phyloP scores from a whole-genome alignment of 2,888 invertebrate species.

The Tiliacea aurago region DNA sequence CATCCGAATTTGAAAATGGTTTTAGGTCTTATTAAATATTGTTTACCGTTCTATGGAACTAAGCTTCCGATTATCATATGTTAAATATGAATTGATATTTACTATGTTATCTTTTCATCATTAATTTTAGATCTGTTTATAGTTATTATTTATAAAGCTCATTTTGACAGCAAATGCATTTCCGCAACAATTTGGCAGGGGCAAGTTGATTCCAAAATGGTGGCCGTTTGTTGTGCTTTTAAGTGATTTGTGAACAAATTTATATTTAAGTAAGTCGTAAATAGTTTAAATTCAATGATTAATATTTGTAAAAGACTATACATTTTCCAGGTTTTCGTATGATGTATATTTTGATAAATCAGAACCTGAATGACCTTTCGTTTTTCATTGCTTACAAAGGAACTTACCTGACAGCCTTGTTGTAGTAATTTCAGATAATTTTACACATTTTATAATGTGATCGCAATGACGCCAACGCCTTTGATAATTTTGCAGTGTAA shows the following conservation, averaged over 20 bases:
- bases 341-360: conserved; percentile 17
- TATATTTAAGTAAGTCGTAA: conserved; percentile 70
- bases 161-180: conserved; percentile 68
- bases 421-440: conserved; percentile 52
- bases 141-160: conserved; percentile 20
- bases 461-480: neutral
- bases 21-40: conserved; percentile 10
- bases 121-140: neutral
- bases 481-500: conserved; percentile 2
- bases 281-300: conserved; percentile 16
- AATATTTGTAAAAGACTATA: neutral
- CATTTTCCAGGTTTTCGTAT: neutral
- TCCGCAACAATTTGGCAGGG: conserved; percentile 78
- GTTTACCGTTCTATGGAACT: neutral
- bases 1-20: conserved; percentile 14
- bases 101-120: accelerated
- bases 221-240: conserved; percentile 90
- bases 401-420: conserved; percentile 69
- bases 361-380: conserved; percentile 60
- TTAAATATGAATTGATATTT: conserved; percentile 1
- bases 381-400: conserved; percentile 77
- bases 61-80: too few relatives aligned
- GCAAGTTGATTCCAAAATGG: conserved; percentile 89
- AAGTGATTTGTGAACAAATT: conserved; percentile 78
- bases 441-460: conserved; percentile 17